Base-by-base conservation (phyloP, 2,888 invertebrate species). In the Netelia virgata region DNA sequence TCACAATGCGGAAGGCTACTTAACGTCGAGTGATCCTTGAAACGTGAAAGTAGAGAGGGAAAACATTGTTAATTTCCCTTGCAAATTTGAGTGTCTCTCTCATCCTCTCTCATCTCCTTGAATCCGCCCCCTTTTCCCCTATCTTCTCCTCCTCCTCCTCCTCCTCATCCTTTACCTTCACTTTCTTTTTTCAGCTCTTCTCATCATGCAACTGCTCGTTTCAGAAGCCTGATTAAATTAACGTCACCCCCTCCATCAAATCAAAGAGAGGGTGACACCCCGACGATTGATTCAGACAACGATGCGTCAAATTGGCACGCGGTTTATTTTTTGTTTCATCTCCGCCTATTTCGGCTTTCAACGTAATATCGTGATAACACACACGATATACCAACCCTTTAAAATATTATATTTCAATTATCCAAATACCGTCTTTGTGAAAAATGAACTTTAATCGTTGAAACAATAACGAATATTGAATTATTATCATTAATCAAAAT, bases 51-150 rank as follows among this genome's bases (percentile, higher is more conserved):
- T 83, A 87, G 89, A 88, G 75, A 82, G 82, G 90, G 90, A 91
- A 89, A 91, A 91, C 91, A 90, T 90, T 90, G 91, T 91, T 91
- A 91, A 91, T 91, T 90, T 90, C 91, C 90, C 91, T 91, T 91
- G 91, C 91, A 91, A 88, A 91, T 91, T 90, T 88, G 87, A 91
- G 90, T 88, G 84, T 87, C 86, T 87, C 86, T 66, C 84, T 78
- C 72, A 64, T 68, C 68, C 63, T 75, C 72, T 64, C 75, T 57
- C 73, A 59, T 61, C 50, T 66, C 69, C 47, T 53, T 55, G 18
- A 41, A 63, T 14, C 64, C 41, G 14, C 50, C 23, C 36, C 69
- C n/a, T 41, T 23, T 41, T 50, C 61, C 50, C 55, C 53, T 20
- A 43, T 63, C 84, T 78, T 66, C 69, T 68, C 68, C 63, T 75